These are phyloP conservation scores for Formica aserva DNA, from an alignment of 2,888 invertebrate genomes.

Conservation along the genomic window DNA sequence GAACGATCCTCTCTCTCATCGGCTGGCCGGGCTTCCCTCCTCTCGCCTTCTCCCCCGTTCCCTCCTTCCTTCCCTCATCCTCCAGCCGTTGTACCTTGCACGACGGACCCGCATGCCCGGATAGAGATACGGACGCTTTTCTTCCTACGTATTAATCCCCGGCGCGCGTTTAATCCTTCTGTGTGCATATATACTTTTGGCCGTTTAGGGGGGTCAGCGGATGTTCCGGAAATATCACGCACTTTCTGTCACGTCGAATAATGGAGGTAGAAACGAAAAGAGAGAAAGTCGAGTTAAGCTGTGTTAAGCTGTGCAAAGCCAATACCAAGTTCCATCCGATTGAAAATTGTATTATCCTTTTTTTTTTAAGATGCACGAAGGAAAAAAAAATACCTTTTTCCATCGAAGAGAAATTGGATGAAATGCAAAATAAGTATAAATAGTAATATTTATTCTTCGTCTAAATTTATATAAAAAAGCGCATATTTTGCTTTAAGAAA, in stretches of 20 bases:
- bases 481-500: neutral
- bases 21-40: neutral
- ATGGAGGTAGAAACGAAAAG: neutral
- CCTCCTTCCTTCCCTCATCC: neutral
- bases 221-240: neutral
- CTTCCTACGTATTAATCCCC: constrained; percentile 23
- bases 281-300: neutral
- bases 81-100: neutral
- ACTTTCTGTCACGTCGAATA: neutral
- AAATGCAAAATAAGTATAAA: neutral
- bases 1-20: constrained; percentile 38
- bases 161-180: neutral
- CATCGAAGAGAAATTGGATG: neutral
- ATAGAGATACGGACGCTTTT: neutral
- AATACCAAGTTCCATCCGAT: neutral
- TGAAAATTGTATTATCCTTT: too few species aligned
- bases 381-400: neutral
- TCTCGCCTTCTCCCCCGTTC: neutral
- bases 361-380: too few species aligned
- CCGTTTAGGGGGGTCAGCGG: neutral
- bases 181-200: neutral
- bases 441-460: neutral
- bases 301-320: neutral
- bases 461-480: neutral
- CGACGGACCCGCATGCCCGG: constrained; percentile 29